Percentiles rank a stretch among this genome's conserved stretches.
Conservation (phyloP, 2,888 invertebrate species). For the Drosophila mettleri region DNA sequence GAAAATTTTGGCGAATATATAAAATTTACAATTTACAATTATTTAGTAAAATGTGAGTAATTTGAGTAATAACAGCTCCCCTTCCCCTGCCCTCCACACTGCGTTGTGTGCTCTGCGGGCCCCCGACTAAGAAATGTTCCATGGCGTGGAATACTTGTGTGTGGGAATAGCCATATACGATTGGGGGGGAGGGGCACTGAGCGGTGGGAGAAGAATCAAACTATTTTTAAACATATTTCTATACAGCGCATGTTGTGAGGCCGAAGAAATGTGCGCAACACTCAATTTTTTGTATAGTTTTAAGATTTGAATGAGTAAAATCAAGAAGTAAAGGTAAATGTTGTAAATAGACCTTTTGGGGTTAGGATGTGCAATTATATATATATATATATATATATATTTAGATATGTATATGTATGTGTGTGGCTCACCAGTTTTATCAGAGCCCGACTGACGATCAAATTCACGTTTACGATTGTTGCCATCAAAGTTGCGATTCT, state of each 20-base stretch:
- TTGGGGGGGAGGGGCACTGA: not conserved
- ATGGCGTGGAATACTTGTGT: constrained; percentile 51
- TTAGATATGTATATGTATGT: not conserved
- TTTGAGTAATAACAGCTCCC: too few relatives aligned
- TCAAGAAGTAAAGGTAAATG: constrained; percentile 1
- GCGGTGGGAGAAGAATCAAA: constrained; percentile 46
- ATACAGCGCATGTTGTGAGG: constrained; percentile 42
- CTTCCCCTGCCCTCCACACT: not conserved
- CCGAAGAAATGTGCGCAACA: constrained; percentile 46
- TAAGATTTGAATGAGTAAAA: constrained; percentile 10
- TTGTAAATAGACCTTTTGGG: constrained; percentile 7
- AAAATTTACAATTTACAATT: too few relatives aligned
- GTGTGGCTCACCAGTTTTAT: constrained; percentile 90
- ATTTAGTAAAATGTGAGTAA: too few relatives aligned
- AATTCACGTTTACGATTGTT: constrained; percentile 92
- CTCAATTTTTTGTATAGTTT: constrained; percentile 13
- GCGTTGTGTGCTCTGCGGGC: not conserved
- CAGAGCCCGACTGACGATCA: constrained; percentile 97
- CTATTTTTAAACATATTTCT: constrained; percentile 72
- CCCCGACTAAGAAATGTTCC: constrained; percentile 36
- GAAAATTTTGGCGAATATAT: too few relatives aligned
- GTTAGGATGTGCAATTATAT: constrained; percentile 16
- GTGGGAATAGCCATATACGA: constrained; percentile 34
- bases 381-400: not conserved
- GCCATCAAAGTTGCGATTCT: constrained; percentile 84